These are phyloP conservation scores for Zeus faber DNA, from an alignment of 2,113 vertebrate genomes.

Conservation along the genomic window DNA sequence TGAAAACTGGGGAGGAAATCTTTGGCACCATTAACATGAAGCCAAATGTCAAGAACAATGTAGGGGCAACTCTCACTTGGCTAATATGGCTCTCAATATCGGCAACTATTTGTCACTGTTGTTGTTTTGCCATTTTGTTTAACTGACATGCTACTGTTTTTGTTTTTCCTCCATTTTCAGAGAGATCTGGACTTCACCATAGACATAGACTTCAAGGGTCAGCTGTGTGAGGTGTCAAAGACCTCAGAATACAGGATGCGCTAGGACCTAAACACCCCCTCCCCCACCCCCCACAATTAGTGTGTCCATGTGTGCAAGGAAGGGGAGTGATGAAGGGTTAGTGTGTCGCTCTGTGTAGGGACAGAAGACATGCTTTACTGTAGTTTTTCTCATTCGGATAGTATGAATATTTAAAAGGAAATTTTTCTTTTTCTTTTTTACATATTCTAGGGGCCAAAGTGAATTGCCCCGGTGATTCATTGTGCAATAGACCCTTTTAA, in stretches of 20 bases:
- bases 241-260: slow-evolving; percentile 93
- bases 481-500: slow-evolving; percentile 56
- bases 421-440: slow-evolving; percentile 19
- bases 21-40: slow-evolving; percentile 93
- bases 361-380: slow-evolving; percentile 40
- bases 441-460: slow-evolving; percentile 28
- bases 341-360: slow-evolving; percentile 29
- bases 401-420: slow-evolving; percentile 51
- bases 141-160: not conserved
- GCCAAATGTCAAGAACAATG: slow-evolving; percentile 92
- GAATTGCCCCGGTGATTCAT: slow-evolving; percentile 31
- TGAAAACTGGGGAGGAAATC: slow-evolving; percentile 93
- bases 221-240: slow-evolving; percentile 89
- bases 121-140: not conserved
- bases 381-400: slow-evolving; percentile 39
- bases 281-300: not conserved
- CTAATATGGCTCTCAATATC: slow-evolving; percentile 1
- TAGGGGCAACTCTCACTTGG: slow-evolving; percentile 56
- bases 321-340: slow-evolving; percentile 25
- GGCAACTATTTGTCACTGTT: not conserved
- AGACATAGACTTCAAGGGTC: slow-evolving; percentile 92
- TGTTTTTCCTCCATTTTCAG: slow-evolving; percentile 61
- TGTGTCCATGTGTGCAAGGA: slow-evolving; percentile 18
- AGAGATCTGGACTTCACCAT: slow-evolving; percentile 92
- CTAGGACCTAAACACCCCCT: slow-evolving; percentile 48